Base-by-base conservation (phyloP, 2,113 vertebrate genomes). In the Poeciliopsis occidentalis region DNA sequence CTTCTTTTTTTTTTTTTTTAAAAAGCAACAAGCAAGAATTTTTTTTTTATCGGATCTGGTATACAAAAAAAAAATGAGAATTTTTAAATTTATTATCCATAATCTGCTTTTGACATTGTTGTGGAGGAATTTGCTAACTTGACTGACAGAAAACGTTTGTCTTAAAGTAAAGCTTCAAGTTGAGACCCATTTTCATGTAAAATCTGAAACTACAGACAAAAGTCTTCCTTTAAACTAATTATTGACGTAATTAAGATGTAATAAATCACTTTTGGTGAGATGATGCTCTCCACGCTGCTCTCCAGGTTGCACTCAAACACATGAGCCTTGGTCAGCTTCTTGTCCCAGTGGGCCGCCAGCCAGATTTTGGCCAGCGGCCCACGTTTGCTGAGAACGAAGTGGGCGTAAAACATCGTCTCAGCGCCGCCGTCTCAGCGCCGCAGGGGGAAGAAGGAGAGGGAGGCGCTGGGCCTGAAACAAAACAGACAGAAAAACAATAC, bases 351-450 rank as follows among this genome's bases (percentile, higher is more conserved):
- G 95, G 97, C 97, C 63, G 97, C 97, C 81, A 98, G 95, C 97
- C 97, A 99, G 89, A 98, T 99, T 92, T 99, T 99, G 94, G 97
- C 97, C 89, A 98, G 95, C 71, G 97, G 97, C 96, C 97, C 97
- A 92, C 97, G 95, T 88, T 99, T 99, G 92, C 97, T 98, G 86
- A 99, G 96, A 84, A 99, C 97, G 91, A 99, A 99, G 91, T 99
- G 97, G 88, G 97, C 97, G 92, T 99, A 98, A 88, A 98, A 98
- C 97, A 99, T 99, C 74, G 90, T 95, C 92, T 92, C 87, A 47
- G 88, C 73, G 88, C 82, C 90, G 88, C 82, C 90, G 85, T 94
- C 94, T 85, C 81, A 91, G 76, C 72, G 57, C 31, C 72, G 57
- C 31, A 7, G 31, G 81, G 73, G 81, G 72, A 67, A 17, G 22